phyloP scores from a whole-genome alignment of 2,113 vertebrate genomes.

The Hemicordylus capensis region DNA sequence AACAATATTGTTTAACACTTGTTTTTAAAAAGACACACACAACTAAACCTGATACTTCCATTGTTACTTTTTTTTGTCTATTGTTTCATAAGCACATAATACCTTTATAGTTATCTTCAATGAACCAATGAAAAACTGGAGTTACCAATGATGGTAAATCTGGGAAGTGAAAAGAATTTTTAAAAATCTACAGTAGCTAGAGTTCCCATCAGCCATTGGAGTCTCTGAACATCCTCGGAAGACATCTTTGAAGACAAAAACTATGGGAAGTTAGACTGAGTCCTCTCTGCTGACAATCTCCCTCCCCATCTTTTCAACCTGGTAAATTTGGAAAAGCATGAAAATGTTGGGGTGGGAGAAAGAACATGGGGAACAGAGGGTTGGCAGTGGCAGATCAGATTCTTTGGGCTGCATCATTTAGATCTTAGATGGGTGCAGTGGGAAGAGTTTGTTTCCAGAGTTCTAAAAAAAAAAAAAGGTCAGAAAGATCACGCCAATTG shows the following conservation, averaged over 20 bases:
- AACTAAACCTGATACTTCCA: neutral
- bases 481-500: neutral
- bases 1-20: conserved; percentile 66
- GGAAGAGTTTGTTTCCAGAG: neutral
- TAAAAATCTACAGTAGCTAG: neutral
- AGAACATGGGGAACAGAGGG: neutral
- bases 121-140: conserved; percentile 16
- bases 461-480: neutral
- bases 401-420: neutral
- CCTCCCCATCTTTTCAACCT: neutral
- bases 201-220: neutral
- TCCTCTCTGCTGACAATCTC: neutral
- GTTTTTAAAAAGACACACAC: conserved; percentile 56
- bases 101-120: conserved; percentile 24
- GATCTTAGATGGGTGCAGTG: neutral
- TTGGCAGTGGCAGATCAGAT: neutral
- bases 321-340: neutral
- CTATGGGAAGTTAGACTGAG: neutral
- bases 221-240: neutral
- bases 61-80: conserved; percentile 38
- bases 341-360: neutral
- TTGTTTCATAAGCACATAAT: conserved; percentile 48
- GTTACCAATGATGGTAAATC: neutral
- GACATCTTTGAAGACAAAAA: neutral
- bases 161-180: neutral